Base-by-base conservation (phyloP, 92 coral and sea anemone species). In the Phymanthus crucifer region DNA sequence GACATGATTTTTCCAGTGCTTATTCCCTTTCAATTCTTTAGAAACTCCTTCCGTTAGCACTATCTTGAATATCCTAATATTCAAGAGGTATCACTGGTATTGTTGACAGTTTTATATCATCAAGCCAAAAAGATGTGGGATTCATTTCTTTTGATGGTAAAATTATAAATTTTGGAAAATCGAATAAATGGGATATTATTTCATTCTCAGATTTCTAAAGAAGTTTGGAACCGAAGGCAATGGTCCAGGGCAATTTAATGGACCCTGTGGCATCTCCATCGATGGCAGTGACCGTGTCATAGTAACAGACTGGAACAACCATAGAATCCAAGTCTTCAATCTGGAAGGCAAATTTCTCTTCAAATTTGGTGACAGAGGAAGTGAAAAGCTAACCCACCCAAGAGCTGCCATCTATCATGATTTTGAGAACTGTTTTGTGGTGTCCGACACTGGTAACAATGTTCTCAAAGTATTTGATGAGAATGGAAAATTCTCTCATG, bases 271-370 rank as follows among this genome's bases (percentile, higher is more conserved):
- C 32, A 87, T 95, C 70, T 83, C 95, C 40, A 90, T 95, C 6
- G 98, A 95, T 77, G 86, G 71, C 45, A 78, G 81, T 6, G 91
- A 84, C 67, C 88, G 98, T 21, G 87, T 90, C 10, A 85, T 93
- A 34, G 97, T 95, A 31, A 93, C 94, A 8, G 98, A 95, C 79
- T 92, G 93, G 93, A 89, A 89, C 89, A 93, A 95, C 36, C 92
- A 93, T 78, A 80, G 97, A 35, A 87, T 95, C 34, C 98, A 95
- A 18, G 97, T 95, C 17, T 95, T 93, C 76, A 73, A 71, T 73
- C 75, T 67, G 33, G 89, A 88, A 29, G 97, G 98, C 65, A 93
- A 83, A 72, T 95, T 95, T 79, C 90, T 95, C 33, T 90, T 93
- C 87, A 87, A 89, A 29, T 90, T 95, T 86, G 98, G 97, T 29